phyloP scores from a whole-genome alignment of 2,113 vertebrate species.

The Burhinus oedicnemus region DNA sequence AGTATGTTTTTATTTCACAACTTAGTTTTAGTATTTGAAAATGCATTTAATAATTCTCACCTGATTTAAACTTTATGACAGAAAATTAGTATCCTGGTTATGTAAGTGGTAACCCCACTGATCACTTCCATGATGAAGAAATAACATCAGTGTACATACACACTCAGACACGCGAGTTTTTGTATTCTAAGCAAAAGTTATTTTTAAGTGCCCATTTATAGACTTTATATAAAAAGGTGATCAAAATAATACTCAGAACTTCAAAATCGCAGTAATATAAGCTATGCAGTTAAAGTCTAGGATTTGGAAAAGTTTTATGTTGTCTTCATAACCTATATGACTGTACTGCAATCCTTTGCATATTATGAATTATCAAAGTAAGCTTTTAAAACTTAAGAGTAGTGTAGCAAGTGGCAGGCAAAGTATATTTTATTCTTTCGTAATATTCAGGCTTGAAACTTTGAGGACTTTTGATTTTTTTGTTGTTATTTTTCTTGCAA shows the following conservation, averaged over 20 bases:
- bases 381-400: neutral
- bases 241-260: neutral
- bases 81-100: neutral
- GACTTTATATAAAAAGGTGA: neutral
- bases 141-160: neutral
- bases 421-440: neutral
- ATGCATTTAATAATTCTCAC: neutral
- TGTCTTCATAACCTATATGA: neutral
- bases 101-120: neutral
- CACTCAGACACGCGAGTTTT: fast-evolving
- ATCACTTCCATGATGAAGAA: neutral
- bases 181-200: neutral
- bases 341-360: neutral
- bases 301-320: neutral
- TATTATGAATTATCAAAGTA: neutral
- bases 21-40: neutral
- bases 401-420: neutral
- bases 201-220: neutral
- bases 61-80: neutral
- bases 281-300: neutral
- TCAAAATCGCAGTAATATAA: neutral
- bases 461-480: neutral
- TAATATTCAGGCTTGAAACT: neutral
- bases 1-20: neutral
- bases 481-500: neutral